Evolutionary conservation across 2,113 vertebrate genomes (phyloP).

Genomic region (Micromys minutus): DNA sequence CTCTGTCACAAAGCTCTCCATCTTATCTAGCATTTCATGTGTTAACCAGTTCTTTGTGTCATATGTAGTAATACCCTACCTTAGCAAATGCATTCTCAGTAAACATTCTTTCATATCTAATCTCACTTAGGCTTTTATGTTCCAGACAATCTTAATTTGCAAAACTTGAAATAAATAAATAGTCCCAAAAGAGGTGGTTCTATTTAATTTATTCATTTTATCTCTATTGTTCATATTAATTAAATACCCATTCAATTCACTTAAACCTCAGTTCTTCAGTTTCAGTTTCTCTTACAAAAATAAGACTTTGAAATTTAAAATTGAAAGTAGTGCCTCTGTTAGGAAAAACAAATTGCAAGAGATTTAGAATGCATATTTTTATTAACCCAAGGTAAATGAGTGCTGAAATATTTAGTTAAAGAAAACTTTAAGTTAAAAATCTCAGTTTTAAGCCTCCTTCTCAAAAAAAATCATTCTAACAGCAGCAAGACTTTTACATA

Average conservation of each 20-base stretch:
- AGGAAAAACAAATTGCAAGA: conserved; percentile 7
- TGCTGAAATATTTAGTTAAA: neutral
- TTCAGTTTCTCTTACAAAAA: conserved; percentile 1
- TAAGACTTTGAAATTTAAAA: conserved; percentile 1
- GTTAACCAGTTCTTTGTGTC: neutral
- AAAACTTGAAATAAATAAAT: neutral
- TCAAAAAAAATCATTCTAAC: neutral
- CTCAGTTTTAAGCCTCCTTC: neutral
- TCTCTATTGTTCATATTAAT: neutral
- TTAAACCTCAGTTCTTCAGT: neutral
- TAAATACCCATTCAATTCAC: neutral
- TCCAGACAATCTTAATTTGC: neutral
- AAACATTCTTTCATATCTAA: neutral
- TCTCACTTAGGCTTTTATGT: neutral
- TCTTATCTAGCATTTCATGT: neutral
- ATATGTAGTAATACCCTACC: neutral
- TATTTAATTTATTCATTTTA: neutral
- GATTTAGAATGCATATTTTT: neutral
- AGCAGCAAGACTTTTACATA: neutral
- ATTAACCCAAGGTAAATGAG: neutral
- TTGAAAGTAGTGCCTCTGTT: neutral
- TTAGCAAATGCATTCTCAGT: neutral
- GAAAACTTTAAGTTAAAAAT: neutral
- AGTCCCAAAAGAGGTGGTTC: neutral
- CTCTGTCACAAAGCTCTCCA: accelerated